Evolutionary conservation across 2,888 invertebrate species (phyloP).

Genomic region (Clitarchus hookeri): DNA sequence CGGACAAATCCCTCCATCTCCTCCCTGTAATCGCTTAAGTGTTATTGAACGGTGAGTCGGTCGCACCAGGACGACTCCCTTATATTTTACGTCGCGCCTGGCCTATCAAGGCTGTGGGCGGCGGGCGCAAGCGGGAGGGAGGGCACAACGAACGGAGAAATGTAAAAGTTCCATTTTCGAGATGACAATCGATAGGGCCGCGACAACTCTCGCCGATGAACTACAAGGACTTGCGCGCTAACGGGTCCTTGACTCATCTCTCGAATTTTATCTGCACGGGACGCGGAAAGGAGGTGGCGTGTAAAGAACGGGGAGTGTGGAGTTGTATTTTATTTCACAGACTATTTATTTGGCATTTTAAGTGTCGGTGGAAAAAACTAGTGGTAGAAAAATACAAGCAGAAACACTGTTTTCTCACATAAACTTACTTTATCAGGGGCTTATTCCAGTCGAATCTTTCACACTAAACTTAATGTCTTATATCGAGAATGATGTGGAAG

Average conservation of each 20-base stretch:
- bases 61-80: background rate
- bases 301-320: background rate
- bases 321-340: background rate
- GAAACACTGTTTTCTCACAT: background rate
- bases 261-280: background rate
- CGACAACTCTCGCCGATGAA: conserved; percentile 14
- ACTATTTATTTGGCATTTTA: background rate
- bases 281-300: background rate
- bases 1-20: background rate
- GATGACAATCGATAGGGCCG: background rate
- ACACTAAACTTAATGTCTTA: background rate
- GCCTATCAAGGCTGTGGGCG: background rate
- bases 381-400: background rate
- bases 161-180: conserved; percentile 8
- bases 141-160: background rate
- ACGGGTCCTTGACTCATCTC: conserved; percentile 6
- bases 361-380: background rate
- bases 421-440: background rate
- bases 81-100: background rate
- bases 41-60: background rate
- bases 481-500: too few relatives aligned
- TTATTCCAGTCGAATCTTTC: background rate
- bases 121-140: background rate
- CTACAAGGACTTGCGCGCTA: conserved; percentile 7
- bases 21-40: conserved; percentile 1